Conservation (phyloP, 2,113 vertebrate species). For the Aix galericulata region DNA sequence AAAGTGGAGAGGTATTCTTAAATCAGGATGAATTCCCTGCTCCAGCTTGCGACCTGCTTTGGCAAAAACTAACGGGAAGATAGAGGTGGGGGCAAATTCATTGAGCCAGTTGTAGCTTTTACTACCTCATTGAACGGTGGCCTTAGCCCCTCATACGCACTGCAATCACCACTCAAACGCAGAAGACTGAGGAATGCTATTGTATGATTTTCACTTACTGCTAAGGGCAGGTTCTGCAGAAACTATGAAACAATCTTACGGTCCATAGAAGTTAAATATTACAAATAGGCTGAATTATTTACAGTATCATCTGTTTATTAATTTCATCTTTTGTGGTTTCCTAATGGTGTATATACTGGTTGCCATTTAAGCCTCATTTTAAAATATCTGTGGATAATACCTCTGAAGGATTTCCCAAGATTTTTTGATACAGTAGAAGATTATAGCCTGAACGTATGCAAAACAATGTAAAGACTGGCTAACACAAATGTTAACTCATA, state of each 20-base stretch:
- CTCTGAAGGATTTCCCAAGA: not conserved
- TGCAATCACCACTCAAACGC: not conserved
- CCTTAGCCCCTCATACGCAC: not conserved
- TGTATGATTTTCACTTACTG: not conserved
- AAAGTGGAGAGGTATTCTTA: not conserved
- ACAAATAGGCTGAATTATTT: not conserved
- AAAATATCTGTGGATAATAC: not conserved
- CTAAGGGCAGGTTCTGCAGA: not conserved
- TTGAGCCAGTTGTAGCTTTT: not conserved
- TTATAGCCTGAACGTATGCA: not conserved
- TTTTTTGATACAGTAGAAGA: not conserved
- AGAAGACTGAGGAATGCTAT: not conserved
- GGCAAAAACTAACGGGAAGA: not conserved
- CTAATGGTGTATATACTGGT: not conserved
- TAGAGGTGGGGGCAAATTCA: not conserved
- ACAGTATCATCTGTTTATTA: not conserved
- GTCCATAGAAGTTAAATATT: conserved; percentile 2
- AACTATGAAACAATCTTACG: not conserved
- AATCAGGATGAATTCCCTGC: rapidly evolving
- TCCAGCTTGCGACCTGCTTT: not conserved
- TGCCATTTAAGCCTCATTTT: conserved; percentile 24
- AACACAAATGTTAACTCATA: not conserved
- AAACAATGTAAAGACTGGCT: not conserved
- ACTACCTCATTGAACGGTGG: not conserved
- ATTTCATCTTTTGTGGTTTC: not conserved